A percentile compares a stretch with the other conserved stretches of the same genome.
phyloP scores from a whole-genome alignment of 2,113 vertebrate genomes.

The Anthoscopus minutus region DNA sequence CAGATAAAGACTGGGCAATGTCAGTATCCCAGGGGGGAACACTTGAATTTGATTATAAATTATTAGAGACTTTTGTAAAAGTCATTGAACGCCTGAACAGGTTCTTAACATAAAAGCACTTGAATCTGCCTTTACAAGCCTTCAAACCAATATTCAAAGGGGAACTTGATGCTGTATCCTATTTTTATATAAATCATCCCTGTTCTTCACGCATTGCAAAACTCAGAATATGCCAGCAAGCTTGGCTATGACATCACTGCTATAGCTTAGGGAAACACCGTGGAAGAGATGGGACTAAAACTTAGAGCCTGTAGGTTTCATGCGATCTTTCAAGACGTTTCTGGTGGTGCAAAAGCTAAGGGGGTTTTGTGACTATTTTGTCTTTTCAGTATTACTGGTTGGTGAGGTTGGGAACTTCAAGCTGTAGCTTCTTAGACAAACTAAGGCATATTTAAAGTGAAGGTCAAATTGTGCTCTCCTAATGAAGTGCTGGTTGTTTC shows the following conservation, averaged over 20 bases:
- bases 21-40: background rate
- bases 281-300: background rate
- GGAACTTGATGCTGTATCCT: background rate
- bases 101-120: background rate
- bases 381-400: background rate
- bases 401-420: background rate
- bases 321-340: background rate
- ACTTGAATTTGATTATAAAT: background rate
- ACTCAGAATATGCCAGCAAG: background rate
- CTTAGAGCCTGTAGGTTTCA: background rate
- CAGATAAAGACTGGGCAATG: background rate
- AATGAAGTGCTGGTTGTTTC: background rate
- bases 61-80: background rate
- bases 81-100: background rate
- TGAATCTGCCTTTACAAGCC: background rate
- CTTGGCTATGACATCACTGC: background rate
- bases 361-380: background rate
- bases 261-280: background rate
- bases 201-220: fast-evolving
- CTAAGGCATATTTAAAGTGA: background rate
- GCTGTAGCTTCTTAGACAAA: background rate
- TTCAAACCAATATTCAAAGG: background rate
- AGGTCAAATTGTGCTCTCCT: background rate
- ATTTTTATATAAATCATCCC: background rate
- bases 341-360: background rate